A percentile compares a stretch with the other conserved stretches of the same genome.
These are phyloP conservation scores for Magallana angulata DNA, from an alignment of 1,140 invertebrate species.

Conservation along the genomic window DNA sequence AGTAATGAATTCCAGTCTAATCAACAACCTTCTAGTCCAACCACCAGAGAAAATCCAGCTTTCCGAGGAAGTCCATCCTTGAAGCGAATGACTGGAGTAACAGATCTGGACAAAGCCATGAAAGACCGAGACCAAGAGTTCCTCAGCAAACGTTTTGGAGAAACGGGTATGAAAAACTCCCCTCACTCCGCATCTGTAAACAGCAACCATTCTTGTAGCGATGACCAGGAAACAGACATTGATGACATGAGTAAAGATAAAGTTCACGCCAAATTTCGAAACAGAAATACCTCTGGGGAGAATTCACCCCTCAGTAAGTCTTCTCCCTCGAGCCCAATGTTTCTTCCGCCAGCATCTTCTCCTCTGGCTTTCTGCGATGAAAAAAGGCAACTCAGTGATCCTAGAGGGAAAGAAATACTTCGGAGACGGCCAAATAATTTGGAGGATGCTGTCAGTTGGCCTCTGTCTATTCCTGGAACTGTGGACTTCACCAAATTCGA, in stretches of 20 bases:
- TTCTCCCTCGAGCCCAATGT: background rate
- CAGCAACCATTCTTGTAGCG: conserved; percentile 9
- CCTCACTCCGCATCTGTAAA: background rate
- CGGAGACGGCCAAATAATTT: conserved; percentile 49
- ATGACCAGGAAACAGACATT: conserved; percentile 24
- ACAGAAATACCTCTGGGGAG: background rate
- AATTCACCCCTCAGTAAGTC: background rate
- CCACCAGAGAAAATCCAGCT: background rate
- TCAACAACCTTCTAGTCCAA: background rate
- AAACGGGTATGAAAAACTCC: background rate
- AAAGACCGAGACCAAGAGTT: conserved; percentile 66
- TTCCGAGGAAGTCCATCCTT: conserved; percentile 26
- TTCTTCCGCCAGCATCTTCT: background rate
- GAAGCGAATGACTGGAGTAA: conserved; percentile 60
- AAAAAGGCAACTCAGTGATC: conserved; percentile 13
- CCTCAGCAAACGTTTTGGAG: conserved; percentile 52
- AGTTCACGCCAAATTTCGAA: background rate
- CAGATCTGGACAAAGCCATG: conserved; percentile 72
- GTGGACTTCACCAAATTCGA: conserved; percentile 67
- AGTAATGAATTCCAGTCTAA: background rate
- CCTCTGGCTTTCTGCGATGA: conserved; percentile 8
- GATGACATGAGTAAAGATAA: conserved; percentile 19
- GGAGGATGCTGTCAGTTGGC: conserved; percentile 69
- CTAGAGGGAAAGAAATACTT: conserved; percentile 3
- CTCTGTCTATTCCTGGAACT: conserved; percentile 61